Percentiles rank a stretch among this genome's conserved stretches.
Evolutionary conservation across 2,888 invertebrate species (phyloP).

Genomic region (Meiosimyza platycephala): DNA sequence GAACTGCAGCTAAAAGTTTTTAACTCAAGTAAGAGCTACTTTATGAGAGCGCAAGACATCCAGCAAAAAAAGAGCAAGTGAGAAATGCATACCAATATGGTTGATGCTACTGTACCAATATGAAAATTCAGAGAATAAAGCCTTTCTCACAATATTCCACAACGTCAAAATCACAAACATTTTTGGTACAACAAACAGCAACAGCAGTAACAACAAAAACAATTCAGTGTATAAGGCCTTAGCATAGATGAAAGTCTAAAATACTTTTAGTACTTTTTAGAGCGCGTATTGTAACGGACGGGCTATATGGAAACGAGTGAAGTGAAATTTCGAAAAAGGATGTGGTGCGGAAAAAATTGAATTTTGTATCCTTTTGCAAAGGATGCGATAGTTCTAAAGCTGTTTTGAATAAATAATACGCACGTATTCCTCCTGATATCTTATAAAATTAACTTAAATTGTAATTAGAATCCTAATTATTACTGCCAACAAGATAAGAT

Average conservation of each 20-base stretch:
- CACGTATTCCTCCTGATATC: no score
- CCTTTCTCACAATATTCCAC: not conserved
- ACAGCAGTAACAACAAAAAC: slow-evolving; percentile 14
- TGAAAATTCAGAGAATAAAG: no score
- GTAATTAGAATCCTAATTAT: no score
- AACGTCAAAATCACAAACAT: slow-evolving; percentile 34
- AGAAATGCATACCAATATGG: not conserved
- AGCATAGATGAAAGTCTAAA: slow-evolving; percentile 48
- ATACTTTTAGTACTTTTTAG: slow-evolving; percentile 66
- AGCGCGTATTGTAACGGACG: slow-evolving; percentile 65
- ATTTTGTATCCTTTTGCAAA: no score
- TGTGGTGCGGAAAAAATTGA: not conserved
- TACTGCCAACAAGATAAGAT: no score
- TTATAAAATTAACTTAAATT: no score
- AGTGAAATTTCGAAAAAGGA: not conserved
- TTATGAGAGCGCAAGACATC: not conserved
- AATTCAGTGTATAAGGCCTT: slow-evolving; percentile 46
- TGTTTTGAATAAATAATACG: no score
- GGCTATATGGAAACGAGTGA: slow-evolving; percentile 49
- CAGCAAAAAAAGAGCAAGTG: no score
- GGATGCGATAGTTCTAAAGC: no score
- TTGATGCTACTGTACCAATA: not conserved
- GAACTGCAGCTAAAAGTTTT: not conserved
- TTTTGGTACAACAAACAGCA: slow-evolving; percentile 13
- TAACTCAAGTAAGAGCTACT: not conserved